Conservation (phyloP, 2,797 vertebrate genomes). For the Melanotaenia boesemani region DNA sequence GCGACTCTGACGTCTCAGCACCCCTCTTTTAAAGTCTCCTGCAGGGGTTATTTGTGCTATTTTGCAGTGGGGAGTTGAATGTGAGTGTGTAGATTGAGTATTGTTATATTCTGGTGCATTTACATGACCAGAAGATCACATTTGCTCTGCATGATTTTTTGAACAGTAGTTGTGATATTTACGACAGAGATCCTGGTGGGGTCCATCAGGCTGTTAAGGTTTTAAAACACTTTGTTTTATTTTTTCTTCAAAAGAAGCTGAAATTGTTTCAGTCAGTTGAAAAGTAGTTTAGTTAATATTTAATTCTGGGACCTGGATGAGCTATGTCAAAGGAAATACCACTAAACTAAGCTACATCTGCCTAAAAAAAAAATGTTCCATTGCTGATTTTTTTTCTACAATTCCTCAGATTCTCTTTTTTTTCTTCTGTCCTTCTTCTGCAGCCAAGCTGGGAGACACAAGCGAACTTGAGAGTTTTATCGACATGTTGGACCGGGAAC, state of each 20-base stretch:
- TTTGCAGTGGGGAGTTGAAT: conserved; percentile 35
- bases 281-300: conserved; percentile 45
- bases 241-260: conserved; percentile 34
- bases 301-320: conserved; percentile 63
- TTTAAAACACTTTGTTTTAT: conserved; percentile 37
- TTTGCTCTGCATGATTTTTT: conserved; percentile 25
- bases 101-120: conserved; percentile 25
- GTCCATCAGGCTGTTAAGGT: conserved; percentile 28
- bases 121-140: conserved; percentile 28
- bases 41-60: conserved; percentile 55
- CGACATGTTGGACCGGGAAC: conserved; percentile 84
- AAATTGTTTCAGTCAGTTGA: conserved; percentile 19
- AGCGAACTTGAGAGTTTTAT: conserved; percentile 85
- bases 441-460: conserved; percentile 85
- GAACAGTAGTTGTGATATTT: conserved; percentile 18
- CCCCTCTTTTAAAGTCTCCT: conserved; percentile 31
- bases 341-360: conserved; percentile 61
- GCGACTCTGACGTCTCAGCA: conserved; percentile 42
- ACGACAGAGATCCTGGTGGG: conserved; percentile 22
- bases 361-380: conserved; percentile 63
- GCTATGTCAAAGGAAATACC: conserved; percentile 76
- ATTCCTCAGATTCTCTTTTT: conserved; percentile 52
- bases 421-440: conserved; percentile 47
- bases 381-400: conserved; percentile 29
- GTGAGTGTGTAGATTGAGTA: conserved; percentile 30